These are phyloP conservation scores for Rhabdornis inornatus DNA, from an alignment of 2,113 vertebrate species.

Conservation along the genomic window DNA sequence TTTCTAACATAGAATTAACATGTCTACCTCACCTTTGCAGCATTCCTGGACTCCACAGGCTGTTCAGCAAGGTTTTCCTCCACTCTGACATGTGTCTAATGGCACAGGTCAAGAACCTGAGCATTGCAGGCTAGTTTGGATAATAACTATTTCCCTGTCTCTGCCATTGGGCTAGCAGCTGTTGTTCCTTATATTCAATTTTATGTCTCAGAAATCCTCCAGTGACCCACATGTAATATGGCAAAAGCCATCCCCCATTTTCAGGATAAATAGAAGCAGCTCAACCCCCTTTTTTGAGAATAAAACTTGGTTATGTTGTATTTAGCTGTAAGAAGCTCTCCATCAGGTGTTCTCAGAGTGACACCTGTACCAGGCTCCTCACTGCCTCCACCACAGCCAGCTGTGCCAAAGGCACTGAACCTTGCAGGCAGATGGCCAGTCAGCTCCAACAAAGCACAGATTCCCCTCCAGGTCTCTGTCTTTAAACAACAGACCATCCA, in stretches of 20 bases:
- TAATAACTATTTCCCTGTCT: not conserved
- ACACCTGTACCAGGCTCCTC: not conserved
- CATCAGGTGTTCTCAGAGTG: not conserved
- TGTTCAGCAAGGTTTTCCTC: not conserved
- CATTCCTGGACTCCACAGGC: not conserved
- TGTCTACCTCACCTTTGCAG: not conserved
- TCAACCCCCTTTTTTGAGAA: not conserved
- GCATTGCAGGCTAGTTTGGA: not conserved
- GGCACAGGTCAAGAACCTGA: not conserved
- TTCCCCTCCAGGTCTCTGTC: not conserved
- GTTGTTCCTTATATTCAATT: not conserved
- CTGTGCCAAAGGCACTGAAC: rapidly evolving
- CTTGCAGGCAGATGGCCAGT: not conserved
- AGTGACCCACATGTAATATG: not conserved
- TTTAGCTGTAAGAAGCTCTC: not conserved
- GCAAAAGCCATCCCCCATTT: not conserved
- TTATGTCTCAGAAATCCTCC: not conserved
- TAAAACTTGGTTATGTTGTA: not conserved
- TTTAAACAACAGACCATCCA: not conserved
- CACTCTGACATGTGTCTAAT: not conserved
- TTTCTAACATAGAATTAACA: not conserved
- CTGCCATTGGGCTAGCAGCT: not conserved
- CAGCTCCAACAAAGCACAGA: not conserved
- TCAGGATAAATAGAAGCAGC: not conserved
- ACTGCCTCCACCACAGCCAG: not conserved